A percentile compares a stretch with the other conserved stretches of the same genome.
These are phyloP conservation scores for Melanotaenia pygmaea DNA, from an alignment of 2,797 vertebrate species.

Conservation along the genomic window DNA sequence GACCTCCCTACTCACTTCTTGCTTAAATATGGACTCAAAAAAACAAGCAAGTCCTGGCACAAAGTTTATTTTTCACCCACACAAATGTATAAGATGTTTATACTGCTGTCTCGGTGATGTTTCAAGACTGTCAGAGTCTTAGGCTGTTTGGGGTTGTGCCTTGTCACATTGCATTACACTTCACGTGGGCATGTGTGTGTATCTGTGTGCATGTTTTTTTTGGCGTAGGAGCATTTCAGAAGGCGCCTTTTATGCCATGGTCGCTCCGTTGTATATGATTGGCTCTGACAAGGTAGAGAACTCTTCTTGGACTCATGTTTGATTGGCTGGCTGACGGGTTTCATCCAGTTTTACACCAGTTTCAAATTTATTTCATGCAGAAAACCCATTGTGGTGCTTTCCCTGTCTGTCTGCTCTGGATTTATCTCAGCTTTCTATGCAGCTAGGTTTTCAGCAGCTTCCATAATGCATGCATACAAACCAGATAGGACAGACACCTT, in stretches of 20 bases:
- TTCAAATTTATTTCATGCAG: conserved; percentile 12
- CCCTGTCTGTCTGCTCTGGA: conserved; percentile 17
- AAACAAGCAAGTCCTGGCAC: conserved; percentile 20
- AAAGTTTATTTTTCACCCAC: conserved; percentile 38
- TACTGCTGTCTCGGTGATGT: conserved; percentile 47
- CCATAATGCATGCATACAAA: conserved; percentile 44
- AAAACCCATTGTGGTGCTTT: conserved; percentile 4
- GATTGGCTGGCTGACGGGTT: conserved; percentile 43
- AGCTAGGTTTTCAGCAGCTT: conserved; percentile 23
- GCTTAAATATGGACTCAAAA: conserved; percentile 17
- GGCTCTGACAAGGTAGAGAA: conserved; percentile 52
- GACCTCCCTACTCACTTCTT: not conserved
- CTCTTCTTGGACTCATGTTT: conserved; percentile 28
- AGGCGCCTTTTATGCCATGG: conserved; percentile 39
- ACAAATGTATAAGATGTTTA: conserved; percentile 42
- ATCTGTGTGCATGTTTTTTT: not conserved
- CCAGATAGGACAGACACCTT: conserved; percentile 27
- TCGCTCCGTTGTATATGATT: conserved; percentile 47
- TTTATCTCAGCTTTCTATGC: conserved; percentile 25
- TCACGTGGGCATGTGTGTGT: conserved; percentile 29
- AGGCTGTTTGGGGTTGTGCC: conserved; percentile 50
- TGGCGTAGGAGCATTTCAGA: conserved; percentile 33
- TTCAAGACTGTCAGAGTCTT: conserved; percentile 57
- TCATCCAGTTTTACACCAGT: conserved; percentile 27
- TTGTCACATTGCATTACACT: conserved; percentile 67